Base-by-base conservation (phyloP, 1,140 invertebrate species). In the Pseudobourletiella spinata region DNA sequence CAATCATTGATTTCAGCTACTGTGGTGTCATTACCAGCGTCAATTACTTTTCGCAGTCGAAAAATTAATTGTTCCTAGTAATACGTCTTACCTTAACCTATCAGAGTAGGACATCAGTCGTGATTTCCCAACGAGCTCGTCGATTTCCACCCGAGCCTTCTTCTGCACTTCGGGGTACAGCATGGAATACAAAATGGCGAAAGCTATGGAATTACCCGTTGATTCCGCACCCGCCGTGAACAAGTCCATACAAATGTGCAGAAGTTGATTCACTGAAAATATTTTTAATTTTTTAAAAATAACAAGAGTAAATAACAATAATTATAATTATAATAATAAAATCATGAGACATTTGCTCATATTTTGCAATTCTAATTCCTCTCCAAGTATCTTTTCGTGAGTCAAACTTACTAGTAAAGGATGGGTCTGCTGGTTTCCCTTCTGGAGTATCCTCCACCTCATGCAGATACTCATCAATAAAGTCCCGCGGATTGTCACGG, bases 401-500 rank as follows among this genome's bases (percentile, higher is more conserved):
- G n/a, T n/a, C n/a, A 25, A 61, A n/a, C 63, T 73, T 76, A 84
- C 83, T 81, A 57, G 79, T 82, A 65, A 85, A 88, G 14, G 77
- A 79, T 11, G 73, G 18, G 69, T 24, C 74, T 72, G 1, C 75
- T 71, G 1, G 74, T 73, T 3, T 75, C 76, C 74, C 24, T 69
- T 61, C 15, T 74, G 67, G n/a, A n/a, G n/a, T n/a, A 8, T 74
- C 60, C 25, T 81, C 72, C 78, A 89, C 86, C 76, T 89, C 83
- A 39, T 81, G 76, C 1, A 91, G 76, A 72, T 85, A 91, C 26
- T 83, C 79, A 70, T 88, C 88, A 42, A 92, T 88, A 30, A 90
- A 81, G 71, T 91, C 87, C 22, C 78, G 73, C 11, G 75, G 73
- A 35, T 79, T 76, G 18, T 73, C 73, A 29, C 75, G 44, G n/a